Evolutionary conservation across 2,797 vertebrate species (phyloP).

Genomic region (Anabas testudineus): DNA sequence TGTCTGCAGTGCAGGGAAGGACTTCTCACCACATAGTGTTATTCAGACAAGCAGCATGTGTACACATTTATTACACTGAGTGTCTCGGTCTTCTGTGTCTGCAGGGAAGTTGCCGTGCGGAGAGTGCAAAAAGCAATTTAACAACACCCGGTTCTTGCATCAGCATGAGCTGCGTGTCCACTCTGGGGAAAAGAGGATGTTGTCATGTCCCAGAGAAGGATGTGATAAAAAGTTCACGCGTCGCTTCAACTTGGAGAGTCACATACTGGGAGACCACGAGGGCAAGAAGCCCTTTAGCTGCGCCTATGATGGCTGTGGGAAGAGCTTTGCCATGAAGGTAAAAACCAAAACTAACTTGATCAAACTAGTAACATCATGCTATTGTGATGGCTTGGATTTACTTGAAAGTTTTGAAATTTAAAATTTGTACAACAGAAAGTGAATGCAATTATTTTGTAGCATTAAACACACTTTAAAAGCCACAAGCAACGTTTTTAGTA

Average conservation of each 20-base stretch:
- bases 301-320: slow-evolving; percentile 85
- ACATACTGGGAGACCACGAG: slow-evolving; percentile 91
- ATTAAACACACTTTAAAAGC: no score
- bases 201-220: slow-evolving; percentile 82
- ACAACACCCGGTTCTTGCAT: slow-evolving; percentile 84
- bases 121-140: slow-evolving; percentile 86
- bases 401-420: neutral
- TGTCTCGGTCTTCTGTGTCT: neutral
- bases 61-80: neutral
- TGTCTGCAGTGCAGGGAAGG: neutral
- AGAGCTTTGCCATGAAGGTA: slow-evolving; percentile 91
- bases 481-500: no score
- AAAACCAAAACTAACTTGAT: neutral
- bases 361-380: no score
- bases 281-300: slow-evolving; percentile 86
- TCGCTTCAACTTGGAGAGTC: slow-evolving; percentile 89
- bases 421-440: no score
- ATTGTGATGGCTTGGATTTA: no score
- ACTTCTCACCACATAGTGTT: neutral
- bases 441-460: no score
- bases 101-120: slow-evolving; percentile 81
- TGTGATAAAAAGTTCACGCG: slow-evolving; percentile 89
- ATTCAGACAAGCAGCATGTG: no score
- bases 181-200: slow-evolving; percentile 72
- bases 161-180: slow-evolving; percentile 87